Evolutionary conservation across 2,888 invertebrate species (phyloP).

Genomic region (Spodoptera exigua): DNA sequence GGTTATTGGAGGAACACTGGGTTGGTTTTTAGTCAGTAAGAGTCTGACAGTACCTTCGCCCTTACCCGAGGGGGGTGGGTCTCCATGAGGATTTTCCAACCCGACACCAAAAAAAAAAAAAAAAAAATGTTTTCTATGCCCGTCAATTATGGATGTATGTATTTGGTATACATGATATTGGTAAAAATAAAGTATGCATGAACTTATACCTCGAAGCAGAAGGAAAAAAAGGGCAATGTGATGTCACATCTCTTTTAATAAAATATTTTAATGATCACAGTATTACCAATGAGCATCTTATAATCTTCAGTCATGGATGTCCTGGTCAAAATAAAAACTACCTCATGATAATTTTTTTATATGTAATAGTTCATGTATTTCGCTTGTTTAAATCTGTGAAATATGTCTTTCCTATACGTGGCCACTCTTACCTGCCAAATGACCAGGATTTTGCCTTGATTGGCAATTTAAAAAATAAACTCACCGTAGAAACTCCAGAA

Average conservation of each 20-base stretch:
- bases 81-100: no score
- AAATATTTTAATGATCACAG: conserved; percentile 19
- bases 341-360: no score
- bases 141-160: conserved; percentile 30
- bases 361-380: no score
- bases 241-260: conserved; percentile 26
- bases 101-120: no score
- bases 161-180: conserved; percentile 34
- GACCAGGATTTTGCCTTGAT: conserved; percentile 22
- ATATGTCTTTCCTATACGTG: no score
- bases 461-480: conserved; percentile 23
- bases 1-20: no score
- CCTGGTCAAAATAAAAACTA: no score
- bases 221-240: conserved; percentile 22
- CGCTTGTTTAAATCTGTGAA: no score
- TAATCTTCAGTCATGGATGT: conserved; percentile 24
- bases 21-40: no score
- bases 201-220: conserved; percentile 22
- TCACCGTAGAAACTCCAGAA: conserved; percentile 18
- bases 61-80: no score
- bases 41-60: no score
- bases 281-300: conserved; percentile 5
- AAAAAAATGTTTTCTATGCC: no score
- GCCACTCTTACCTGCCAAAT: conserved; percentile 25
- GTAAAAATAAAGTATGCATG: conserved; percentile 20